Base-by-base conservation (phyloP, 2,113 vertebrate genomes). In the Perca fluviatilis region DNA sequence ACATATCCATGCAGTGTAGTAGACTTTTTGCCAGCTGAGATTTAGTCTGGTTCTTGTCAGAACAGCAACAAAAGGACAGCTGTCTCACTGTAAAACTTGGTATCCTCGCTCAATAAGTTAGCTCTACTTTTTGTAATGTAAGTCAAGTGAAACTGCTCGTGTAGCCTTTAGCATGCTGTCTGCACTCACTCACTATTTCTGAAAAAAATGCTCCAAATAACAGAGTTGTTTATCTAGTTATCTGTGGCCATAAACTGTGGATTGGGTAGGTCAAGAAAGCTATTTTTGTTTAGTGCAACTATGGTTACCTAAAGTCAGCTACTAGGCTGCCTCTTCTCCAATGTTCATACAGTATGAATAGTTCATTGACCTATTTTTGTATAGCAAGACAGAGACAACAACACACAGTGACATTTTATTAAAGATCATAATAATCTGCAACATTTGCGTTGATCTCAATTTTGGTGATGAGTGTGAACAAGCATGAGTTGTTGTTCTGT, bases 281-380 rank as follows among this genome's bases (percentile, higher is more conserved):
- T 7, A 23, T 71, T 16, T 10, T 54, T 1, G 16, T 68, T 33
- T 36, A 4, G 46, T 53, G 18, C n/a, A 46, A 30, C 7, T 57
- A 36, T 54, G 16, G 21, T 30, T 68, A 33, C 33, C 27, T 62
- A 40, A 46, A 3, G 5, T 25, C 54, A 50, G 15, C 14, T 43
- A 43, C 47, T 40, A 43, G 1, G 3, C 6, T 0, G 18, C 12
- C 19, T 12, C 36, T 43, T 6, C 21, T 16, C 16, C 23, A 60
- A 4, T 60, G 40, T n/a, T 69, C 25, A 67, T 10, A 49, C 21
- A 50, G 49, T 51, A 49, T 53, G 47, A 75, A 66, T 70, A 15
- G 43, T 88, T 91, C 86, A 77, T 86, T 71, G 51, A 75, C 15
- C 16, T 46, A 60, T 78, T 65, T 30, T 74, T 4, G 51, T 56